Evolutionary conservation across 2,113 vertebrate species (phyloP), one percentile per base, ranked within the genome.

Genomic region (Crypturellus undulatus): DNA sequence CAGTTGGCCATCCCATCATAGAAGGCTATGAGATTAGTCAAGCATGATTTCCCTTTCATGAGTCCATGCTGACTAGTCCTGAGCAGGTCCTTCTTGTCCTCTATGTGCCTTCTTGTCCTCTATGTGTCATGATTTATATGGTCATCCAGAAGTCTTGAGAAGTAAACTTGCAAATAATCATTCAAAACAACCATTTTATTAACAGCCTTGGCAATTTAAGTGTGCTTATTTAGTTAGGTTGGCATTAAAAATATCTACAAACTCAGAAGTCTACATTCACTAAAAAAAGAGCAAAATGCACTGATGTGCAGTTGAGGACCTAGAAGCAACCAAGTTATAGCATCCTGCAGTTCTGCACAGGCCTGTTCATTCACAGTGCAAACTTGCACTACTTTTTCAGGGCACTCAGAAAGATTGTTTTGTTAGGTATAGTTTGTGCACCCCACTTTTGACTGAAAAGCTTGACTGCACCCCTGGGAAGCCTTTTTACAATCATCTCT

Each of bases 401-500:
- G 24, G 13, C 4, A 25, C 12, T 54, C 43, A 77, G 4, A 64
- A 79, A 60, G 14, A 32, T 9, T 59, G 8, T 64, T 76, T n/a
- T 70, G 40, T n/a, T 6, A 43, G 69, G 26, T 54, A 60, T 7
- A 36, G 22, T 6, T 71, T 28, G 54, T 1, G 12, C 7, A 58
- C 11, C 18, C 1, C 38, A 12, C 16, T 85, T 79, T 51, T 79
- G 26, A 0, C 47, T 38, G 12, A 17, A 80, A n/a, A 21, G 65
- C 28, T 69, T 15, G 19, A 72, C 42, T 30, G 17, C 20, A 72
- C 38, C 4, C 7, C 12, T 60, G 43, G n/a, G 79, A 82, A 71
- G 0, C 8, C 2, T 43, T 90, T 82, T 76, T 22, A 9, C 0
- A 0, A 38, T 88, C n/a, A 45, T 1, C 3, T 10, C 78, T 78